These are phyloP conservation scores for Cyaniris semiargus DNA, from an alignment of 2,888 invertebrate species.

Conservation along the genomic window DNA sequence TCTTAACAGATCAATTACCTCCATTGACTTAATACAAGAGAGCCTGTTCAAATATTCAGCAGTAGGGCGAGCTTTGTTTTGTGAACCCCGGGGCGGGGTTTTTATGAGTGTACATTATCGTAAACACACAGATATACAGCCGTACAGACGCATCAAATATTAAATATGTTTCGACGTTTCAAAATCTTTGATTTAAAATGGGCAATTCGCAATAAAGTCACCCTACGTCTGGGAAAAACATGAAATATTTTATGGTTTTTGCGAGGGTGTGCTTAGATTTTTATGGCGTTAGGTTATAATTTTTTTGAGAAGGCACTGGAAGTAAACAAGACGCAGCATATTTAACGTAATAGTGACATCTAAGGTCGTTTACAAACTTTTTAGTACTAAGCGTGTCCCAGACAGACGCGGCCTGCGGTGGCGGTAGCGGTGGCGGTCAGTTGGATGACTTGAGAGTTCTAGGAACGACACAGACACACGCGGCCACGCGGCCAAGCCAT, in stretches of 20 bases:
- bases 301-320: neutral
- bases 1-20: conserved; percentile 76
- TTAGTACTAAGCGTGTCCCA: too few relatives aligned
- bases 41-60: conserved; percentile 77
- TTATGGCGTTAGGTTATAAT: neutral
- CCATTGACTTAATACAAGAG: conserved; percentile 79
- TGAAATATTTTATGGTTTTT: conserved; percentile 1
- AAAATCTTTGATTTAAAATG: conserved; percentile 28
- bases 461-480: too few relatives aligned
- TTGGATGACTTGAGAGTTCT: too few relatives aligned
- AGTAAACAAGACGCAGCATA: neutral
- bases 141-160: conserved; percentile 47
- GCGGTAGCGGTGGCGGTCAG: too few relatives aligned
- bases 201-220: conserved; percentile 19
- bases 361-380: too few relatives aligned
- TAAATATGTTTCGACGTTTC: conserved; percentile 44
- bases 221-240: conserved; percentile 8
- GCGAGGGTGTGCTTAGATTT: conserved; percentile 2
- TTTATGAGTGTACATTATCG: conserved; percentile 73
- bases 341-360: too few relatives aligned
- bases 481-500: too few relatives aligned
- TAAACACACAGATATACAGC: conserved; percentile 63
- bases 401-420: too few relatives aligned
- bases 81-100: conserved; percentile 66
- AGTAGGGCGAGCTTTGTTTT: conserved; percentile 72